phyloP scores from a whole-genome alignment of 2,797 vertebrate species.

The Alosa sapidissima region DNA sequence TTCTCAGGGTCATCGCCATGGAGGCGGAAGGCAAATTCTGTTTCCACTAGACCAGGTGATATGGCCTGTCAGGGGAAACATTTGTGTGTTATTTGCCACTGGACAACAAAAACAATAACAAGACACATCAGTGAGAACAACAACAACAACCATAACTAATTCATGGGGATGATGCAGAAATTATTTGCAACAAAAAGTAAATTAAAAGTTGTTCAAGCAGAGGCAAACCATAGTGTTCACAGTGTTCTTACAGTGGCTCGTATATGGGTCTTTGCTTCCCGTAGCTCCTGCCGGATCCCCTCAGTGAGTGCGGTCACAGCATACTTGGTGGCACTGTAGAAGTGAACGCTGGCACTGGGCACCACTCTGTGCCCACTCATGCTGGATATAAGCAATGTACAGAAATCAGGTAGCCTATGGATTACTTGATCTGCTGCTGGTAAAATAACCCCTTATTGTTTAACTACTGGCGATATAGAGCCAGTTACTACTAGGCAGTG shows the following conservation, averaged over 20 bases:
- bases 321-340: slow-evolving; percentile 85
- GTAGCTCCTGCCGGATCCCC: slow-evolving; percentile 85
- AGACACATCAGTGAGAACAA: neutral
- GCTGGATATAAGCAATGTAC: slow-evolving; percentile 61
- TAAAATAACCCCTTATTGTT: slow-evolving; percentile 10
- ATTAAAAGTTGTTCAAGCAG: neutral
- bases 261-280: slow-evolving; percentile 81
- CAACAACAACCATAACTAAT: neutral
- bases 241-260: slow-evolving; percentile 78
- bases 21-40: slow-evolving; percentile 78
- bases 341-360: slow-evolving; percentile 67
- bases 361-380: slow-evolving; percentile 80
- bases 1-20: slow-evolving; percentile 72
- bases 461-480: neutral
- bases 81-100: neutral
- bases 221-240: slow-evolving; percentile 36
- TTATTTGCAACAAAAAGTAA: too few relatives aligned
- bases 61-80: slow-evolving; percentile 75
- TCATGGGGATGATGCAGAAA: neutral
- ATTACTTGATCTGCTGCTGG: neutral
- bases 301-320: slow-evolving; percentile 86
- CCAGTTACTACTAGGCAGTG: neutral
- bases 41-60: slow-evolving; percentile 87
- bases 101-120: neutral
- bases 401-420: neutral